phyloP scores from a whole-genome alignment of 2,888 invertebrate species.

The Dicyrtomina minuta region DNA sequence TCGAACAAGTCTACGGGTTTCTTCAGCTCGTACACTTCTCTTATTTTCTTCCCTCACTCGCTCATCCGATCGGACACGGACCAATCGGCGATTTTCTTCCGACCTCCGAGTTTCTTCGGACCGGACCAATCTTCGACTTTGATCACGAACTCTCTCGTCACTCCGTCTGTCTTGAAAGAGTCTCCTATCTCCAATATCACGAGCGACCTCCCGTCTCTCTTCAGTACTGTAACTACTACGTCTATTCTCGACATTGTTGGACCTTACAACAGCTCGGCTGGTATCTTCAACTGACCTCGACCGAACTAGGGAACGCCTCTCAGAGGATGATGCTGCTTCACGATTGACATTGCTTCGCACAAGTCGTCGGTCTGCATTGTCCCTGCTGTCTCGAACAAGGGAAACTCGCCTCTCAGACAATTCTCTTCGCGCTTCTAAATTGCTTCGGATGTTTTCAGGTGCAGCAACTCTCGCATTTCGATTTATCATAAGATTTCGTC shows the following conservation, averaged over 20 bases:
- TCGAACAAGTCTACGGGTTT: neutral
- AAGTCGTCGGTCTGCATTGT: neutral
- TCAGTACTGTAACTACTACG: neutral
- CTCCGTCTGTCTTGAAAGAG: neutral
- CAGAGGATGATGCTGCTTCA: too few species aligned
- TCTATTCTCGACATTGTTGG: neutral
- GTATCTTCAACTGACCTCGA: too few species aligned
- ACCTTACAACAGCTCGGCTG: too few species aligned
- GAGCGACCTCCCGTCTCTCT: neutral
- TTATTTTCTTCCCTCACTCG: neutral
- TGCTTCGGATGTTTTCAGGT: neutral
- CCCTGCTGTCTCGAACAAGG: neutral
- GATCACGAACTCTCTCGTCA: too few species aligned
- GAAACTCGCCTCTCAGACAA: too few species aligned
- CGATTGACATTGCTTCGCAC: too few species aligned
- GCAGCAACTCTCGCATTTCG: neutral
- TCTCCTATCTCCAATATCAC: neutral
- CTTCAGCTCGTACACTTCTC: conserved; percentile 1
- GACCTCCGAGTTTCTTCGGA: conserved; percentile 1
- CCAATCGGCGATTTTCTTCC: conserved; percentile 19
- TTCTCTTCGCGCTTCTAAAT: neutral
- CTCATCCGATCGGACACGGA: conserved; percentile 15
- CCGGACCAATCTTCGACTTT: neutral
- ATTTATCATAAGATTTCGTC: conserved; percentile 25
- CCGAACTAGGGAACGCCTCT: too few species aligned